Conservation (phyloP, 1,140 invertebrate species). For the Gryon sp. region DNA sequence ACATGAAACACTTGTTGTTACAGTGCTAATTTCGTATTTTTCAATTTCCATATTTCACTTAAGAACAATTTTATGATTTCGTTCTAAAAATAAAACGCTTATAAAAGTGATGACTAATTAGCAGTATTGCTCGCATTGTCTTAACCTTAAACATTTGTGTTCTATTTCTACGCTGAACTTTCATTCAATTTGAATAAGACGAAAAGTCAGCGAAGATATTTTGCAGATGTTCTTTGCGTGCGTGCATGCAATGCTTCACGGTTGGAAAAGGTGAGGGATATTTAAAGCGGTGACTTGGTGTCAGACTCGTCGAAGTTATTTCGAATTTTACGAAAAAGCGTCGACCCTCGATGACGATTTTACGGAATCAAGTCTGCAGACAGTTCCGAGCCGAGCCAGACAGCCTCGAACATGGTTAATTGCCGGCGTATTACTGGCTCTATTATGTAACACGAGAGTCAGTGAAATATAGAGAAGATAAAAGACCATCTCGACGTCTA, state of each 20-base stretch:
- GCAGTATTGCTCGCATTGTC: too few species aligned
- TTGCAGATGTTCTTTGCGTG: constrained; percentile 17
- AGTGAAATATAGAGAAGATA: constrained; percentile 56
- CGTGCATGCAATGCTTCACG: background rate
- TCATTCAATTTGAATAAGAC: constrained; percentile 21
- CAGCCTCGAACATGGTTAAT: constrained; percentile 60
- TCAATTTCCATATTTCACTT: too few species aligned
- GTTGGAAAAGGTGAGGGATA: constrained; percentile 23
- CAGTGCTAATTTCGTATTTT: too few species aligned
- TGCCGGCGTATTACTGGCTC: constrained; percentile 56
- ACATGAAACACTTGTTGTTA: too few species aligned
- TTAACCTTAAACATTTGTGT: background rate
- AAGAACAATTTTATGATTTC: too few species aligned
- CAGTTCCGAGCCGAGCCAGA: constrained; percentile 48
- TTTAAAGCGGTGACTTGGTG: constrained; percentile 37
- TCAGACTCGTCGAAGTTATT: constrained; percentile 45
- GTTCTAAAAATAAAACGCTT: too few species aligned
- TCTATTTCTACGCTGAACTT: constrained; percentile 29
- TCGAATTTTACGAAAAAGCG: constrained; percentile 49
- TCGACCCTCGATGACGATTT: constrained; percentile 51
- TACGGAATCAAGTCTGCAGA: constrained; percentile 48
- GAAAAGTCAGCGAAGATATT: constrained; percentile 24
- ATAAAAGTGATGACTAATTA: too few species aligned
- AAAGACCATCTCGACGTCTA: constrained; percentile 52
- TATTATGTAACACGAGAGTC: constrained; percentile 59